Evolutionary conservation across 1,140 invertebrate genomes (phyloP), one percentile per base, ranked within the genome.

Genomic region (Rhynchophorus ferrugineus): DNA sequence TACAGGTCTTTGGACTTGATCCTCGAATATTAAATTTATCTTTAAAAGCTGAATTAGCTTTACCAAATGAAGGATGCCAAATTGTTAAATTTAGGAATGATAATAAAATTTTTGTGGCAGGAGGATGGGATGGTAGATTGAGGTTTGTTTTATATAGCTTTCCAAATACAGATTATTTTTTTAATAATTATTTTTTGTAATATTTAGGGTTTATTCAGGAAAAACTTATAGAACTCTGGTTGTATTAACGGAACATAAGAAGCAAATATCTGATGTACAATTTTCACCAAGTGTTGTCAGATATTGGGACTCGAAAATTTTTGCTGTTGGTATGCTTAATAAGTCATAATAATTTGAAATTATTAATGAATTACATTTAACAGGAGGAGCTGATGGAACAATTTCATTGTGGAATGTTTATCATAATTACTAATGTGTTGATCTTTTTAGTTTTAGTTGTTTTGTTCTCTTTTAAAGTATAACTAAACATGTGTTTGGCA

Each of bases 391-490:
- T 53, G 83, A 87, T 70, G 79, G 80, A 57, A 77, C 75, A 57
- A 80, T 88, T 57, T 81, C 83, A 7, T 72, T 88, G 41, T 88
- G 85, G 85, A 78, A 85, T 73, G 74, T 87, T 54, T 87, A 85
- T 61, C 43, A 44, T 19, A 29, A 44, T 21, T 44, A 44, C 19
- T 29, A 29, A 29, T n/a, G n/a, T n/a, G n/a, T n/a, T n/a, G n/a
- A n/a, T n/a, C n/a, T n/a, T n/a, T n/a, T n/a, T n/a, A n/a, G n/a
- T n/a, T n/a, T n/a, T n/a, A n/a, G n/a, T n/a, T n/a, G n/a, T n/a
- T n/a, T n/a, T n/a, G n/a, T n/a, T n/a, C n/a, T n/a, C n/a, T n/a
- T n/a, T n/a, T n/a, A n/a, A n/a, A n/a, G n/a, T n/a, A n/a, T n/a
- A n/a, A n/a, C n/a, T n/a, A n/a, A n/a, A n/a, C n/a, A n/a, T n/a